Evolutionary conservation across 2,113 vertebrate genomes (phyloP).

Genomic region (Plecturocebus donacophilus): DNA sequence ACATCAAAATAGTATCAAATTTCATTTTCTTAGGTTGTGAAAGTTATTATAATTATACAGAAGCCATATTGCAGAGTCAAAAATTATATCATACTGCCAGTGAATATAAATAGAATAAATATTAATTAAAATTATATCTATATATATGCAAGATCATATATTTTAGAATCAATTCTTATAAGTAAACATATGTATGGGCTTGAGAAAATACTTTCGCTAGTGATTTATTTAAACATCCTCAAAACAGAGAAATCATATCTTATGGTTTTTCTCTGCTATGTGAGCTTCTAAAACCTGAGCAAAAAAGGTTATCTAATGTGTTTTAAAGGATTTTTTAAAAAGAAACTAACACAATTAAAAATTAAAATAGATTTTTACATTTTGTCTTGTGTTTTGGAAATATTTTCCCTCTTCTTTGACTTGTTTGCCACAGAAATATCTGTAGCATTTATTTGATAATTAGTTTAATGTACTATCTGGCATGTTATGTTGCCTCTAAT

Average conservation of each 20-base stretch:
- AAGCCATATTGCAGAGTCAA: neutral
- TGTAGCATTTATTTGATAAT: neutral
- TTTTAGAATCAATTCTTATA: neutral
- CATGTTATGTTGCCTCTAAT: neutral
- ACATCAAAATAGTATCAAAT: neutral
- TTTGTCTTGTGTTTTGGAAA: neutral
- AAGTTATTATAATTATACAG: neutral
- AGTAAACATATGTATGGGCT: neutral
- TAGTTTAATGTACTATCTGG: neutral
- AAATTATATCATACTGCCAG: neutral
- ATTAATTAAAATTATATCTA: neutral
- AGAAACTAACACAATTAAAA: neutral
- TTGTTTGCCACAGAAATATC: neutral
- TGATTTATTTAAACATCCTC: neutral
- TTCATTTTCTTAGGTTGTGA: conserved; percentile 18
- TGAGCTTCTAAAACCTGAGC: neutral
- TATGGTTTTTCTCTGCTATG: neutral
- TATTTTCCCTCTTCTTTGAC: neutral
- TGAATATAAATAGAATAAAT: conserved; percentile 12
- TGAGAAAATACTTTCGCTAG: neutral
- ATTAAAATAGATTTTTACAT: neutral
- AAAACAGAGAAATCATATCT: neutral
- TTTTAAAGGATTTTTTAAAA: neutral
- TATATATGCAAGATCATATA: neutral
- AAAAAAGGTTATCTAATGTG: neutral